Evolutionary conservation across 2,113 vertebrate species (phyloP).

Genomic region (Microcebus ravelobensis): DNA sequence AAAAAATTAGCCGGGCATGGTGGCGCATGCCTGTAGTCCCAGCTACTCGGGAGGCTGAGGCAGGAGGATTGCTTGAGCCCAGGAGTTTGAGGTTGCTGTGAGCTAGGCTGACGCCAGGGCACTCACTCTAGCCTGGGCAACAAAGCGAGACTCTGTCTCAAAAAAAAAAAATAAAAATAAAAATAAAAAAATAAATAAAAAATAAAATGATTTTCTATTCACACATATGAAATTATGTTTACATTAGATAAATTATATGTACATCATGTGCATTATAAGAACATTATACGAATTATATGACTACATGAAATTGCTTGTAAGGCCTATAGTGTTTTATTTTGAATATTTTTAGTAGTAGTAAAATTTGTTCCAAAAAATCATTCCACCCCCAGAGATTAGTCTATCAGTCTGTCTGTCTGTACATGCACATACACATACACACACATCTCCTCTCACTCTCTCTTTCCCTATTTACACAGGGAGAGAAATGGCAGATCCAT

Average conservation of each 20-base stretch:
- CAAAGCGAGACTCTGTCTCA: too few species aligned
- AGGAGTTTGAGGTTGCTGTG: too few species aligned
- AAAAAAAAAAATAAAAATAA: too few species aligned
- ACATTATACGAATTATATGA: background rate
- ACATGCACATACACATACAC: fast-evolving
- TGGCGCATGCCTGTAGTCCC: too few species aligned
- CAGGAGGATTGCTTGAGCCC: too few species aligned
- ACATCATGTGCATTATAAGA: background rate
- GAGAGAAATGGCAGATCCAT: background rate
- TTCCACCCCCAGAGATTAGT: background rate
- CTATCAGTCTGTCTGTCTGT: background rate
- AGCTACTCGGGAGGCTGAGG: too few species aligned
- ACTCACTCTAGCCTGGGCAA: too few species aligned
- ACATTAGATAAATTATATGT: background rate
- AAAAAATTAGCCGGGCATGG: too few species aligned
- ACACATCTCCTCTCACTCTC: background rate
- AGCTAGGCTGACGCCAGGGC: too few species aligned
- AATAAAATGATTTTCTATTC: background rate
- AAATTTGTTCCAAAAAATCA: background rate
- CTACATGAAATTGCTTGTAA: background rate
- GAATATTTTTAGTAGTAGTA: background rate
- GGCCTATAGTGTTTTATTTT: background rate
- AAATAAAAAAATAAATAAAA: too few species aligned
- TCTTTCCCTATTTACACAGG: background rate
- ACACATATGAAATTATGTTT: background rate